Conservation (phyloP, 2,888 invertebrate species). For the Lasioglossum marginatum region DNA sequence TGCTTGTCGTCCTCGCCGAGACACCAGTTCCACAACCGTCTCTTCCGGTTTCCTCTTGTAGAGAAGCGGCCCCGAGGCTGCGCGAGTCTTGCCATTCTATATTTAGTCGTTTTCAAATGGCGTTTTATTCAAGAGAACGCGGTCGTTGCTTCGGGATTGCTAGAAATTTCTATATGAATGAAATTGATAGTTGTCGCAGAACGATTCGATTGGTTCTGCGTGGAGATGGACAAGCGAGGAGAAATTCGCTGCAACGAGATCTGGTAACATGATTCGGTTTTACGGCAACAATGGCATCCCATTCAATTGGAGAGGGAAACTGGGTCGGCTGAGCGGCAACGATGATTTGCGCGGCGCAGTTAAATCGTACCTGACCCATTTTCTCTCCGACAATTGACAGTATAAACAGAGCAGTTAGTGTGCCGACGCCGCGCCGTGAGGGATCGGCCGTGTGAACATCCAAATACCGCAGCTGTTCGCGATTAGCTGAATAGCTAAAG, state of each 20-base stretch:
- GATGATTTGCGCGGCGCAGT: conserved; percentile 64
- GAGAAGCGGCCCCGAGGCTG: background rate
- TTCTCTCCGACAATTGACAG: conserved; percentile 61
- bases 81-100: background rate
- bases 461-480: background rate
- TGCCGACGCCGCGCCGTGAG: conserved; percentile 12
- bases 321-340: conserved; percentile 52
- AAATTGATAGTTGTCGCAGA: background rate
- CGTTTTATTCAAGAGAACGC: background rate
- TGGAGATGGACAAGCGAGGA: background rate
- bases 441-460: conserved; percentile 39
- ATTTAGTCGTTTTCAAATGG: background rate
- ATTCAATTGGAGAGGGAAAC: conserved; percentile 54
- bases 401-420: conserved; percentile 54
- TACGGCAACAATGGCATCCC: conserved; percentile 38
- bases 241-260: conserved; percentile 21
- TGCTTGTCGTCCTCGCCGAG: background rate
- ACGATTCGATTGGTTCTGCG: background rate
- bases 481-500: background rate
- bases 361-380: conserved; percentile 66
- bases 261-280: conserved; percentile 38
- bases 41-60: background rate
- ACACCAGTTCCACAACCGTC: background rate
- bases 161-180: background rate
- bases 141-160: background rate